Conservation (phyloP, 2,888 invertebrate species). For the Bembecia ichneumoniformis region DNA sequence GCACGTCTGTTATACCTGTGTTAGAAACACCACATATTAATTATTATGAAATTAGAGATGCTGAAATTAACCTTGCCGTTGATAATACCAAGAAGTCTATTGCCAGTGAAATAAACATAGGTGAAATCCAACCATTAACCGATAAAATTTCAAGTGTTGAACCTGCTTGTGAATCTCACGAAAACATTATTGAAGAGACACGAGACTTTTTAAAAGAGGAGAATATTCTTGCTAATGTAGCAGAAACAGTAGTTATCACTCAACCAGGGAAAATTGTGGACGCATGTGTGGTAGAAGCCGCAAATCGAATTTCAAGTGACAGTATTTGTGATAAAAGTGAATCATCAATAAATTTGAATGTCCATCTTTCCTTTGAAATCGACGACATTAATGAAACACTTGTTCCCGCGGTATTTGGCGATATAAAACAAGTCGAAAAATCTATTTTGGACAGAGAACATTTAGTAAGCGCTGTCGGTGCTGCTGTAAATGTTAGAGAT, state of each 20-base stretch:
- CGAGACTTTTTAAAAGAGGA: background rate
- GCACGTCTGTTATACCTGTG: background rate
- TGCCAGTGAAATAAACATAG: background rate
- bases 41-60: slow-evolving; percentile 38
- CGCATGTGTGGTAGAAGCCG: no score
- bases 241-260: slow-evolving; percentile 1
- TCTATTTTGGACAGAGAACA: slow-evolving; percentile 12
- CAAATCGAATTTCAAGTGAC: no score
- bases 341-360: no score
- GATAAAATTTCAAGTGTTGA: no score
- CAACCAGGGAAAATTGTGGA: background rate
- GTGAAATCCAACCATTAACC: no score
- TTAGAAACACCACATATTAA: slow-evolving; percentile 16
- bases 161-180: no score
- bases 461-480: slow-evolving; percentile 1
- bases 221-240: slow-evolving; percentile 4
- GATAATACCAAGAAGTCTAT: background rate
- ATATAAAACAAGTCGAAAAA: slow-evolving; percentile 21
- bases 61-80: slow-evolving; percentile 15
- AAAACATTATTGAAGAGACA: no score
- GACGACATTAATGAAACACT: slow-evolving; percentile 36
- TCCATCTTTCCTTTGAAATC: slow-evolving; percentile 19
- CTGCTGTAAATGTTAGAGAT: slow-evolving; percentile 1
- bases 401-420: slow-evolving; percentile 26
- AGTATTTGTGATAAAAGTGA: no score